Base-by-base conservation (phyloP, 1,140 invertebrate species). In the Drosophila pandora region DNA sequence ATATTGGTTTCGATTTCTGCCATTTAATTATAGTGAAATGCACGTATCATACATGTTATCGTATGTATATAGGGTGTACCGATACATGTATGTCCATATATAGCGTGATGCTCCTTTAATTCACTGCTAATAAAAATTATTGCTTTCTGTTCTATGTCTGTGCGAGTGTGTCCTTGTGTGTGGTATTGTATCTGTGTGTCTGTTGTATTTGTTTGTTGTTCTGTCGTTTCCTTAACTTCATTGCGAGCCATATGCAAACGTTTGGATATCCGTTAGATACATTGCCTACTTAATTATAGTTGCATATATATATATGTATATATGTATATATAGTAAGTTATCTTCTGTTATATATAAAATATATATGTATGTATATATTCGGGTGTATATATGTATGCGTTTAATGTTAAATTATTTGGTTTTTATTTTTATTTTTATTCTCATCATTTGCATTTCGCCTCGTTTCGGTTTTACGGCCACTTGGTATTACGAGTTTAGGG, bases 221-320 rank as follows among this genome's bases (percentile, higher is more conserved):
- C 45, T 79, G 60, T 84, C 72, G 49, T 71, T 84, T 71, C 50
- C 73, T 87, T 57, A 87, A 85, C 69, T 76, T 78, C 71, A 60
- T 83, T 85, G 77, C 81, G 81, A 85, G 81, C 81, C 81, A 74
- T 84, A 74, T 76, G 82, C 82, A 85, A 85, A 85, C 82, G 70
- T 58, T 80, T 71, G 60, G 61, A 75, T 87, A 87, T 87, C 73
- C 53, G 64, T 87, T 76, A 75, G 78, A 71, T 85, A 85, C 64
- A 81, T 81, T 85, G 78, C 82, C 82, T 85, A 85, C 82, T 85
- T 85, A 85, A 68, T 65, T 78, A 87, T 71, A 81, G 82, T 81
- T 87, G 78, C 73, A 85, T 87, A 81, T 77, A 81, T 76, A 80
- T 79, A 61, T 69, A 85, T 87, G 77, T 77, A 81, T 76, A 6